A percentile compares a stretch with the other conserved stretches of the same genome.
phyloP scores from a whole-genome alignment of 2,797 vertebrate genomes.

The Cercopithecus diana region DNA sequence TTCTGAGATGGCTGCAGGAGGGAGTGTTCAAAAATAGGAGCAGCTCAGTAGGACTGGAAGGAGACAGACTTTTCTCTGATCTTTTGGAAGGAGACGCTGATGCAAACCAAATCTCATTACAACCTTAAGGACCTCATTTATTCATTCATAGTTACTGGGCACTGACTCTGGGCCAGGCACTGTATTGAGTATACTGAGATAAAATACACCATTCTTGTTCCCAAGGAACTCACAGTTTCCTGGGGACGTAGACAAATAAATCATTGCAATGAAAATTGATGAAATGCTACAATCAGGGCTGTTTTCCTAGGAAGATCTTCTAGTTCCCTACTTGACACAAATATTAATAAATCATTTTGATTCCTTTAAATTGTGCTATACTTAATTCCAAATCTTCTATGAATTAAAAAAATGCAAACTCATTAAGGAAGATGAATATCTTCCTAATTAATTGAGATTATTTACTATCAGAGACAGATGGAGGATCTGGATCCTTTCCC shows the following conservation, averaged over 20 bases:
- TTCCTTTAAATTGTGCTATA: not conserved
- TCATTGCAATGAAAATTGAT: not conserved
- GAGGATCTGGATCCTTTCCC: not conserved
- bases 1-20: not conserved
- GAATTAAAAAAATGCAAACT: conserved; percentile 23
- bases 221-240: not conserved
- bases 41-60: not conserved
- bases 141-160: not conserved
- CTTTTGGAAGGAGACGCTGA: not conserved
- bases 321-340: not conserved
- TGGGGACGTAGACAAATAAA: not conserved
- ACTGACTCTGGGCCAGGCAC: not conserved
- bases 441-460: conserved; percentile 53
- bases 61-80: not conserved
- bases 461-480: conserved; percentile 26
- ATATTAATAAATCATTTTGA: conserved; percentile 34
- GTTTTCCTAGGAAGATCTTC: not conserved
- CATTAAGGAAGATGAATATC: not conserved
- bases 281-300: not conserved
- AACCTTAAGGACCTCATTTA: not conserved
- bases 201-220: not conserved
- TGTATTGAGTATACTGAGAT: not conserved
- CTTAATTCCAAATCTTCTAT: conserved; percentile 26
- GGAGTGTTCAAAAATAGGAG: not conserved
- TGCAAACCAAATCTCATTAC: not conserved